Evolutionary conservation across 2,113 vertebrate species (phyloP).

Genomic region (Jacana jacana): DNA sequence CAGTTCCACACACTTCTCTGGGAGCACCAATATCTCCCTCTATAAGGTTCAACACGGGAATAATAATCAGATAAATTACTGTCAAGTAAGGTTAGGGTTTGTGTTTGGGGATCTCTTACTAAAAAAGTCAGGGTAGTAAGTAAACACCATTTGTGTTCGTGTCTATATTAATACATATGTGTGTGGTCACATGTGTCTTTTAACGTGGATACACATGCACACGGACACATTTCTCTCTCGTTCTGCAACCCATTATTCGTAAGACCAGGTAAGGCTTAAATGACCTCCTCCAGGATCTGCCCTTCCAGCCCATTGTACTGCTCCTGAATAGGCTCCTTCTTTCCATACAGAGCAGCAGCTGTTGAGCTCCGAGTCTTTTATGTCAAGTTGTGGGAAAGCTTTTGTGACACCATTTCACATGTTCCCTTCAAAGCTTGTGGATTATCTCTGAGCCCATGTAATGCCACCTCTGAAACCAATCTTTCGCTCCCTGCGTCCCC

Average conservation of each 20-base stretch:
- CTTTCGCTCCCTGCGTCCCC: background rate
- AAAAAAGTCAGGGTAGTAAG: background rate
- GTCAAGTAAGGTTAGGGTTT: background rate
- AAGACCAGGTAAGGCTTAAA: constrained; percentile 62
- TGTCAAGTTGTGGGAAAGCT: constrained; percentile 82
- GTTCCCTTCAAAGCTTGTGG: constrained; percentile 71
- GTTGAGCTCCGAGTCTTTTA: constrained; percentile 73
- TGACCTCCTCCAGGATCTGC: constrained; percentile 20
- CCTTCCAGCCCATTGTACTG: constrained; percentile 3
- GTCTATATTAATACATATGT: background rate
- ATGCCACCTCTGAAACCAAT: constrained; percentile 56
- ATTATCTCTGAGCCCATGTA: constrained; percentile 69
- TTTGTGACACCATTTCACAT: constrained; percentile 74
- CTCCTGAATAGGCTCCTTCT: constrained; percentile 62
- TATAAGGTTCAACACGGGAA: background rate
- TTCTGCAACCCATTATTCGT: background rate
- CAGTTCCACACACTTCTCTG: background rate
- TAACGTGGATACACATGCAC: background rate
- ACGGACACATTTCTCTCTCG: background rate
- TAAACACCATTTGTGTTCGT: background rate
- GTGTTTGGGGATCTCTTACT: background rate
- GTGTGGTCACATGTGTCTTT: background rate
- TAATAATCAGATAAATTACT: background rate
- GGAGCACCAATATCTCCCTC: background rate
- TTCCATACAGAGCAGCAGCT: constrained; percentile 75